Evolutionary conservation across 1,140 invertebrate genomes (phyloP), one percentile per base, ranked within the genome.

Genomic region (Psilanteris sp.): DNA sequence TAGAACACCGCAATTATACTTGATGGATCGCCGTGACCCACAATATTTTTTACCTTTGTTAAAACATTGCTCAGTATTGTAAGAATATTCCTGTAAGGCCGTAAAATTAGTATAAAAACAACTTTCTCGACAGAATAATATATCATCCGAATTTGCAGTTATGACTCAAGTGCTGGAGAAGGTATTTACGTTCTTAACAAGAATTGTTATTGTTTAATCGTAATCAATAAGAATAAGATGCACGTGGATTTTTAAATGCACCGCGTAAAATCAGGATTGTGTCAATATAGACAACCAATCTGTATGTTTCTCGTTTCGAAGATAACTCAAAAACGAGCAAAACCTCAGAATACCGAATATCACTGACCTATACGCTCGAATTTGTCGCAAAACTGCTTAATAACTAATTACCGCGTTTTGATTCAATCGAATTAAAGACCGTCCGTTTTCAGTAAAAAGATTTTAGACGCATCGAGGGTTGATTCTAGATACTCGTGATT

Each of bases 1-100:
- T 70, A 70, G 43, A 50, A 52, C 29, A 13, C 18, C 4, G 54
- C 37, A 70, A 70, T 70, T 70, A 61, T 46, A 6, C 16, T 41
- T 70, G 54, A 70, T 57, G 54, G 54, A 70, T 70, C 4, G 54
- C 66, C 66, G 29, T 70, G 66, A 70, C 66, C 66, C 44, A 70
- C 44, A 70, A 70, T 70, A 70, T 46, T 46, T 71, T 71, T 62
- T 54, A 54, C 31, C 22, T 32, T 54, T 46, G 18, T 57, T 71
- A 59, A 71, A 67, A 71, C 61, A 71, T 62, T 71, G 55, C 10
- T 32, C 16, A 54, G 22, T 50, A 62, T 61, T 71, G 67, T 62
- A 55, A 43, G 46, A 54, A 55, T 71, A 62, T 71, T 62, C 62
- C 61, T 52, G 67, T 55, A 62, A 71, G 67, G 55, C 29, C 39